phyloP scores from a whole-genome alignment of 2,113 vertebrate genomes.

The Psilopogon haemacephalus region DNA sequence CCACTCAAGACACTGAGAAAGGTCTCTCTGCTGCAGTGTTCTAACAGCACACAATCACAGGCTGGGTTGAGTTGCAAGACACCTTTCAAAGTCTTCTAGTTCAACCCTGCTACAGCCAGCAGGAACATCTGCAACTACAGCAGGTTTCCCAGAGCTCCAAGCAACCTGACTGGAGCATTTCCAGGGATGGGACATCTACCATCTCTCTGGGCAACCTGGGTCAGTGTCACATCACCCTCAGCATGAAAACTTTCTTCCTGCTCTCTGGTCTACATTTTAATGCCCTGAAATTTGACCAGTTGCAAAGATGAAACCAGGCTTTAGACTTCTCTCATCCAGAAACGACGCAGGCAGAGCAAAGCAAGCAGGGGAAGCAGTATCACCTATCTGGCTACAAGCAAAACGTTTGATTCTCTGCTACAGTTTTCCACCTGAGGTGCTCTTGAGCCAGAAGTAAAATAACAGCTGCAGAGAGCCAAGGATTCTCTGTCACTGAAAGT shows the following conservation, averaged over 20 bases:
- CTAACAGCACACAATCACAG: background rate
- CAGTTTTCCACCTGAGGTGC: background rate
- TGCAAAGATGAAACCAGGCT: background rate
- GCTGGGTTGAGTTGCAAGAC: too few species aligned
- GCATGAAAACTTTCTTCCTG: too few species aligned
- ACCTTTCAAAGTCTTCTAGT: too few species aligned
- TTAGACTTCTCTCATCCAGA: too few species aligned
- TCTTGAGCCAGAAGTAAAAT: background rate
- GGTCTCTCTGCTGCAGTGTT: background rate
- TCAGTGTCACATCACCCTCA: too few species aligned
- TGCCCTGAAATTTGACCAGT: background rate
- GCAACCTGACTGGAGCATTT: too few species aligned
- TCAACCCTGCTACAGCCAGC: too few species aligned
- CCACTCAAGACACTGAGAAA: background rate
- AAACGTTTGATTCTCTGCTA: background rate
- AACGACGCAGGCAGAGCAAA: background rate
- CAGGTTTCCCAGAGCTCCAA: too few species aligned
- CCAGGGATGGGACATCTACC: too few species aligned
- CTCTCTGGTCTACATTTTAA: too few species aligned
- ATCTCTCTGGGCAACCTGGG: too few species aligned
- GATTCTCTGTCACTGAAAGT: background rate
- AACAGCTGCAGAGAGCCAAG: background rate
- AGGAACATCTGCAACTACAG: too few species aligned
- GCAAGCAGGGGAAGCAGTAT: background rate
- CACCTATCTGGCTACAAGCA: background rate